Base-by-base conservation (phyloP, 2,797 vertebrate species). In the Serranus cabrilla region DNA sequence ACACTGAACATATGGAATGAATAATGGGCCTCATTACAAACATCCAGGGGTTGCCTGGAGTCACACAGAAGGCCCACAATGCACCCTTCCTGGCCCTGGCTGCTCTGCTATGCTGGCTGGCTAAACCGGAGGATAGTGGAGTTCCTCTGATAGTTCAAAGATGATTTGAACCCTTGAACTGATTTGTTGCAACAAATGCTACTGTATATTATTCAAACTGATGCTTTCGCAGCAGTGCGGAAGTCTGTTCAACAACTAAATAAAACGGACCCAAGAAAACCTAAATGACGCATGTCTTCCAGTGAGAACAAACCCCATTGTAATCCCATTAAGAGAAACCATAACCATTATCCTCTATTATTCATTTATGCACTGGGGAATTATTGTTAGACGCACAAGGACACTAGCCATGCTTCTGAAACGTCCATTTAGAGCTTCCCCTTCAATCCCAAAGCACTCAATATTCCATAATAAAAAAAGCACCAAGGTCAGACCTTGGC, bases 1-100 rank as follows among this genome's bases (percentile, higher is more conserved):
- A 94, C 90, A 87, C 90, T 75, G 82, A 95, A 94, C 93, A 96
- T 95, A 95, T 92, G 94, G 92, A 93, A 95, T 94, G 92, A 95
- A 96, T 96, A 95, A 95, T 91, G 88, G 87, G 87, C 83, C 92
- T 93, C 93, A 93, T 88, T 66, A 91, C 85, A 93, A 94, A 93
- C 92, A 94, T 93, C 91, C 89, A 95, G 92, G 87, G 85, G 86
- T 93, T 90, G 92, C 90, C 90, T 92, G 79, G 82, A 90, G 88
- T 93, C 94, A 87, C 89, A 93, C 88, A 90, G 77, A 93, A 90
- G 80, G 78, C 71, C 84, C 84, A 90, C 86, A 93, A 91, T 78
- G 82, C 88, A 87, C 67, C 62, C 67, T 83, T 80, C 82, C 87
- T 79, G 77, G 78, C 65, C 71, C 51, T 57, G 12, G 69, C 78